A percentile compares a stretch with the other conserved stretches of the same genome.
phyloP scores from a whole-genome alignment of 2,888 invertebrate species.

The Epinotia brunnichana region DNA sequence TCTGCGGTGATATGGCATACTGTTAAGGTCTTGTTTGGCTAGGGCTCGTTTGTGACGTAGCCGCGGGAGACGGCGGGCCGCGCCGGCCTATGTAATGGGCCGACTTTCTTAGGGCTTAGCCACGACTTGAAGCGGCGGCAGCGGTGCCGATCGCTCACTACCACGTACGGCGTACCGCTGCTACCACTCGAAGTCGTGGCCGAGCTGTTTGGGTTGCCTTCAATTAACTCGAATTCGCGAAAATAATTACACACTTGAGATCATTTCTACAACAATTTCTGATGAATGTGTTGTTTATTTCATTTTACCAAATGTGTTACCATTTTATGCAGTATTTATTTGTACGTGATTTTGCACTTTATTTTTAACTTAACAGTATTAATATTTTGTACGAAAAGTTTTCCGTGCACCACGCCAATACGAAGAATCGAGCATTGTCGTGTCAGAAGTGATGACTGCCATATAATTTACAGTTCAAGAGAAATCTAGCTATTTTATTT shows the following conservation, averaged over 20 bases:
- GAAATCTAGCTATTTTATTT: background rate
- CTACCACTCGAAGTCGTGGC: too few species aligned
- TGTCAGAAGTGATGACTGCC: slow-evolving; percentile 14
- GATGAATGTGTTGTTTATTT: slow-evolving; percentile 59
- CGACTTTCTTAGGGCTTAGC: too few species aligned
- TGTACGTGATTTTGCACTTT: slow-evolving; percentile 57
- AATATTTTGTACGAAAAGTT: slow-evolving; percentile 59
- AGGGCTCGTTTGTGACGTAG: slow-evolving; percentile 41
- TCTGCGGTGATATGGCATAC: slow-evolving; percentile 81
- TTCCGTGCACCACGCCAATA: slow-evolving; percentile 56
- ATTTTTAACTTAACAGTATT: slow-evolving; percentile 62
- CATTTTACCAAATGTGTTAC: slow-evolving; percentile 68
- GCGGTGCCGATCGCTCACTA: too few species aligned
- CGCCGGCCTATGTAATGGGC: background rate
- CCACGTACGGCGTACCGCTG: too few species aligned
- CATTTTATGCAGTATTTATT: slow-evolving; percentile 57
- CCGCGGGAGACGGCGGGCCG: background rate
- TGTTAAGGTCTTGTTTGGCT: slow-evolving; percentile 66
- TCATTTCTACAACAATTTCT: slow-evolving; percentile 44
- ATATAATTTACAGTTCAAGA: background rate
- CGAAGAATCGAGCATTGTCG: slow-evolving; percentile 48
- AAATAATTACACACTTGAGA: background rate
- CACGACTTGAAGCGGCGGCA: too few species aligned
- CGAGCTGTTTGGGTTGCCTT: background rate
- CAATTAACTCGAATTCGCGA: background rate